phyloP scores from a whole-genome alignment of 2,113 vertebrate species.

The human region GRCh38 chr15:83879501-83880000 shows the following conservation, averaged over 20 bases:
- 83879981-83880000: neutral
- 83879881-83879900: neutral
- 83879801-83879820: neutral
- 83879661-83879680: neutral
- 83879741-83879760: neutral
- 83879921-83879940: slow-evolving; percentile 32
- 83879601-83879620: neutral
- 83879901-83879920: neutral
- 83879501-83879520: neutral
- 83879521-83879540: neutral
- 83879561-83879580: neutral
- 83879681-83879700: neutral
- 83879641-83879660: neutral
- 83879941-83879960: neutral
- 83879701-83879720: neutral
- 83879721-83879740: neutral
- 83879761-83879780: neutral
- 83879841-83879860: neutral
- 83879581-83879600: neutral
- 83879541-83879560: neutral
- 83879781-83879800: neutral
- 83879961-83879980: neutral
- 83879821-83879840: neutral
- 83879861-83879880: neutral
- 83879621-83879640: neutral